Evolutionary conservation across 1,140 invertebrate species (phyloP).

Genomic region (Drosophila lowei): DNA sequence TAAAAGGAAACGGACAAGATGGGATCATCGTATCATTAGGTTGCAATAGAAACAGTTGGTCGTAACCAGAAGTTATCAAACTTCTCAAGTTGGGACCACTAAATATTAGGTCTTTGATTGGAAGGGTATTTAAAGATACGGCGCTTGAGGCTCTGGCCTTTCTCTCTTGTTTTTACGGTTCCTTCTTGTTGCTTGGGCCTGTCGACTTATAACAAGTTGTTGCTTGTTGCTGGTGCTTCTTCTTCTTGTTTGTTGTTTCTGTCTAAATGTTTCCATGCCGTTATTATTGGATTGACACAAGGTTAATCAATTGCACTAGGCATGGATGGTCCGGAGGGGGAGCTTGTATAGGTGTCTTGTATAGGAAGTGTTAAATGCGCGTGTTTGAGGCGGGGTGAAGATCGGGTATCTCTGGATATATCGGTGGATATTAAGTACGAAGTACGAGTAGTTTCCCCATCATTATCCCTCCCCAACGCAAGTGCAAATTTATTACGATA

Average conservation of each 20-base stretch:
- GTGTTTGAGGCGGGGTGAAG: neutral
- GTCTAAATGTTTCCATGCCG: slow-evolving; percentile 69
- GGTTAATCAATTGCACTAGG: slow-evolving; percentile 57
- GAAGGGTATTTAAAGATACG: too few relatives aligned
- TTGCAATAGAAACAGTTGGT: too few relatives aligned
- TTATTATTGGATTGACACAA: slow-evolving; percentile 68
- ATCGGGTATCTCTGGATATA: slow-evolving; percentile 9
- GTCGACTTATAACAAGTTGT: slow-evolving; percentile 75
- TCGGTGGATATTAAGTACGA: slow-evolving; percentile 9
- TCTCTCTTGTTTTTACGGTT: slow-evolving; percentile 24
- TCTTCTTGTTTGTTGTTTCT: slow-evolving; percentile 54
- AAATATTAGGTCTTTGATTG: too few relatives aligned
- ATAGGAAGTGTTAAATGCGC: slow-evolving; percentile 49
- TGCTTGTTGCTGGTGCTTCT: slow-evolving; percentile 30
- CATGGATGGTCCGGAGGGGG: slow-evolving; percentile 1
- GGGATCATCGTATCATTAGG: too few relatives aligned
- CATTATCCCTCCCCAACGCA: too few relatives aligned
- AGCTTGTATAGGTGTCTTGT: slow-evolving; percentile 28
- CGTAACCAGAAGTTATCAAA: too few relatives aligned
- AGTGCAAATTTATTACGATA: too few relatives aligned
- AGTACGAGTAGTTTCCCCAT: too few relatives aligned
- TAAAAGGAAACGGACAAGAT: too few relatives aligned
- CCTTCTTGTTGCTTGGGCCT: slow-evolving; percentile 34
- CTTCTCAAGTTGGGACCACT: too few relatives aligned
- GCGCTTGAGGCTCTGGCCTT: neutral